Evolutionary conservation across 2,113 vertebrate species (phyloP), one percentile per base, ranked within the genome.

Genomic region (Cinclus cinclus): DNA sequence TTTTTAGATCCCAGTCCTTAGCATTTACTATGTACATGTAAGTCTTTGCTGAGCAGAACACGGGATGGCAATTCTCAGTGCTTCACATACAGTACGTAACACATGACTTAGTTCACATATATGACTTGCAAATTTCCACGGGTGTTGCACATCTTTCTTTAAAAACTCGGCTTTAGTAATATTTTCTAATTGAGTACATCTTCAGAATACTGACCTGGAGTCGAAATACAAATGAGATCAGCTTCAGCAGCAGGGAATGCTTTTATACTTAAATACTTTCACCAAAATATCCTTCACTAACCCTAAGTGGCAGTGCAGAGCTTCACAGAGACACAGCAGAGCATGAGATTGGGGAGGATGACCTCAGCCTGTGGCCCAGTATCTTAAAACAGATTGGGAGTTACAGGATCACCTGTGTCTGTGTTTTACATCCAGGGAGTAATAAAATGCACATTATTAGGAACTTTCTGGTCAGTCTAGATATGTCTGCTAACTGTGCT

Each of bases 281-380:
- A 5, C 7, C 17, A 21, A 46, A 75, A 68, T 68, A 60, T 37
- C 15, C 10, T 75, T 75, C 23, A 23, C 30, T n/a, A 79, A 59
- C 52, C 22, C 18, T 21, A 50, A 10, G 3, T 19, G 71, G 23
- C 35, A 55, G 33, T 30, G 69, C 27, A 60, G 27, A 52, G 24
- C 44, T 87, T 77, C 15, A 25, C 1, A 7, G 52, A 53, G 22
- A 13, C 12, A 12, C 11, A 70, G 28, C 20, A 64, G 33, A 82
- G 39, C 7, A 10, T 52, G 24, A 77, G 11, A 25, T 13, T 13
- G 7, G 6, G n/a, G 14, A 6, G 5, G 5, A 39, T 52, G 33
- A 56, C 64, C 8, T 21, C 8, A 63, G 11, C 42, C 42, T 55
- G 39, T 41, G 47, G 14, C 33, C 18, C 0, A 0, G 11, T 37